Base-by-base conservation (phyloP, 2,113 vertebrate genomes). In the Petromus typicus region DNA sequence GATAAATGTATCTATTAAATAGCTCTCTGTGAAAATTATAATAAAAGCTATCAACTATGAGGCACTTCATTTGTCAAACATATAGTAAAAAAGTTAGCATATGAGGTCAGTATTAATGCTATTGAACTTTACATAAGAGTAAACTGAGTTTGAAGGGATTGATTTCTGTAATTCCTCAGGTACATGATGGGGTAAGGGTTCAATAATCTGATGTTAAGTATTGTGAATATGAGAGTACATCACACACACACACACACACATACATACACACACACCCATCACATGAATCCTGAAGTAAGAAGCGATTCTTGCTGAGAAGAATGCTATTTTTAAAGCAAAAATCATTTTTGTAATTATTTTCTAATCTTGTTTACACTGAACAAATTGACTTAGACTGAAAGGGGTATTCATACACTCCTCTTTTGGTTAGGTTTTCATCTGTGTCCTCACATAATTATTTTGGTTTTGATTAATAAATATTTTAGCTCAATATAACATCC, bases 371-470 rank as follows among this genome's bases (percentile, higher is more conserved):
- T 56, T 59, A 75, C 4, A 75, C 45, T 75, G 45, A 30, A 51
- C 48, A 25, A 23, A 63, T 4, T 63, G 57, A 69, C 7, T 63
- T n/a, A 57, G 34, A 14, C 25, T 92, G 73, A 71, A 22, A 45
- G 27, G 85, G 8, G 30, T 51, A 71, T 45, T 61, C 34, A 79
- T 34, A 90, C 34, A 71, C 4, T 1, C 0, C 40, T 78, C 76
- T 22, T 30, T 71, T 5, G 17, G 11, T 43, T 89, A 37, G 11
- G 16, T 90, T 90, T 88, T 86, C 20, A 85, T 66, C 67, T 71
- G 54, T 90, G 45, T 86, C 23, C 17, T 92, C 64, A 90, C 59
- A 82, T 48, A 71, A 20, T 78, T 59, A 34, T 57, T 76, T 18
- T 30, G 27, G n/a, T 75, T 43, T 76, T 57, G 27, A 78, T 37